A percentile compares a stretch with the other conserved stretches of the same genome.
Conservation (phyloP, 1,140 invertebrate genomes). For the Drosophila trapezifrons region DNA sequence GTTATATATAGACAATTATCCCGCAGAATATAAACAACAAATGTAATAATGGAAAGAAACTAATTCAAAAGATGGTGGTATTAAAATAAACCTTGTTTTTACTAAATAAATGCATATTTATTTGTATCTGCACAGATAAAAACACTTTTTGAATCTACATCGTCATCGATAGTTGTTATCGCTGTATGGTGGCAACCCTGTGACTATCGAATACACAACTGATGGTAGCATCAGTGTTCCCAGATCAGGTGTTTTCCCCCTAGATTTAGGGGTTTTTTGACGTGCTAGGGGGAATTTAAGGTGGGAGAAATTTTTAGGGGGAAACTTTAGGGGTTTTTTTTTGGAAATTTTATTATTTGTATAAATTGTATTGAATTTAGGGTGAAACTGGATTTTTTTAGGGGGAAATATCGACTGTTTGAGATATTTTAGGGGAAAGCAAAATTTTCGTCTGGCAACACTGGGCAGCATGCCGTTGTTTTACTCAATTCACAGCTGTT, state of each 20-base stretch:
- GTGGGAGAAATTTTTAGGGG: too few relatives aligned
- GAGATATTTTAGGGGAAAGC: too few relatives aligned
- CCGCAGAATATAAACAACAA: background rate
- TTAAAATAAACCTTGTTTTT: background rate
- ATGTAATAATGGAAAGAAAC: background rate
- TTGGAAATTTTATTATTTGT: too few relatives aligned
- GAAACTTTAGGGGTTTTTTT: too few relatives aligned
- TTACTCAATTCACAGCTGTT: conserved; percentile 54
- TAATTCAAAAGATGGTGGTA: background rate
- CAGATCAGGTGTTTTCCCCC: too few relatives aligned
- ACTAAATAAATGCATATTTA: background rate
- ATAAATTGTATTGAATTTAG: too few relatives aligned
- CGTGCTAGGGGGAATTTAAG: too few relatives aligned
- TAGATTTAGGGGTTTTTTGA: too few relatives aligned
- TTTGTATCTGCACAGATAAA: background rate
- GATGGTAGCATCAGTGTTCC: conserved; percentile 21
- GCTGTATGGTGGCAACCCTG: background rate
- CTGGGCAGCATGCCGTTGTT: conserved; percentile 27
- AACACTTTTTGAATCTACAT: background rate
- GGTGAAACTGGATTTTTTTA: too few relatives aligned
- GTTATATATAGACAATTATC: background rate
- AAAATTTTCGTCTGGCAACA: too few relatives aligned
- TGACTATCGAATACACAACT: conserved; percentile 11
- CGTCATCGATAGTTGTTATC: background rate
- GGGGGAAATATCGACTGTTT: too few relatives aligned